Conservation (phyloP, 1,140 invertebrate genomes). For the Druon quercuslanigerum region DNA sequence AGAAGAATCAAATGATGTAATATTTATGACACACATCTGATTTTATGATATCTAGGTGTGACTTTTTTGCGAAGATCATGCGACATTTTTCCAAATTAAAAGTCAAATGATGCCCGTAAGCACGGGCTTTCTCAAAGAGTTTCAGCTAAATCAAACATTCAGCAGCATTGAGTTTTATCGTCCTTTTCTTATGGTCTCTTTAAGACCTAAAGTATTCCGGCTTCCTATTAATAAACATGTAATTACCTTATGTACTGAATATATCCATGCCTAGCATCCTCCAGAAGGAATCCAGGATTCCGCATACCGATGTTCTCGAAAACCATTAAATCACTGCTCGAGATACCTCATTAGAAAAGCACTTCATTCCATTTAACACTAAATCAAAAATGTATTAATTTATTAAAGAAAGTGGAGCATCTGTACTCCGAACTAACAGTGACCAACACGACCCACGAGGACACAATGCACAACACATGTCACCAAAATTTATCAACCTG, state of each 20-base stretch:
- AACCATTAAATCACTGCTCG: slow-evolving; percentile 63
- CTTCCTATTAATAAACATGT: slow-evolving; percentile 6
- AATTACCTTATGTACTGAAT: slow-evolving; percentile 72
- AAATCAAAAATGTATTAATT: background rate
- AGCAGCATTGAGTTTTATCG: background rate
- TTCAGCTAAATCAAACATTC: background rate
- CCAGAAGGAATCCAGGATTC: slow-evolving; percentile 73
- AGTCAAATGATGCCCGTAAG: too few species aligned
- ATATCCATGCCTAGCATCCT: slow-evolving; percentile 73
- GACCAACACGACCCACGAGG: background rate
- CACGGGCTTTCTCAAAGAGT: too few species aligned
- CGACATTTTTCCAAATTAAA: background rate
- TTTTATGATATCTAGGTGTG: slow-evolving; percentile 16
- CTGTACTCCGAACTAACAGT: background rate
- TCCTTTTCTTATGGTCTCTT: background rate
- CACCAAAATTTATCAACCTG: too few species aligned
- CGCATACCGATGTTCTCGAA: slow-evolving; percentile 73
- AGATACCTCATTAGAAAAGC: background rate
- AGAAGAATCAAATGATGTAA: slow-evolving; percentile 25
- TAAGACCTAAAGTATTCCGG: background rate
- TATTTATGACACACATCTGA: slow-evolving; percentile 27
- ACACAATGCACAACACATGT: too few species aligned
- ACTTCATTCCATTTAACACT: background rate
- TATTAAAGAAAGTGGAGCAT: background rate
- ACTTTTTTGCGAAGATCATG: background rate